Base-by-base conservation (phyloP, 2,113 vertebrate species). In the Prietella phreatophila region DNA sequence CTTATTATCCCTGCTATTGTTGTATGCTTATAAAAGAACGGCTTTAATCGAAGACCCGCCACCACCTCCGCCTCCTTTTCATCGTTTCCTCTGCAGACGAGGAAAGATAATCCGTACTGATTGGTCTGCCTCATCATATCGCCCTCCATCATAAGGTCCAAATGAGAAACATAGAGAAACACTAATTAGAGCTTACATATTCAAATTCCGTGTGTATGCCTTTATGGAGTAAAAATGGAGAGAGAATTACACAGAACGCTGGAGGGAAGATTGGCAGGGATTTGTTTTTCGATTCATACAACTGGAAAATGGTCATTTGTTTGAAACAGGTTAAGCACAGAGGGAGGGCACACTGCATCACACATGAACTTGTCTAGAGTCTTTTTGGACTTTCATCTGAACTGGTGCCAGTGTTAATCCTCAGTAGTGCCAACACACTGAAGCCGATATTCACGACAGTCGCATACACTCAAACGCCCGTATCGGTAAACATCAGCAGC, bases 151-250 rank as follows among this genome's bases (percentile, higher is more conserved):
- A 81, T 87, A 87, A 81, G 88, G 83, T 75, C 20, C 14, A 61
- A 61, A 76, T 47, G 17, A 42, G 22, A 88, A 60, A 89, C 55
- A 86, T 81, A 89, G 65, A 30, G 4, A 63, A 42, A 92, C 92
- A 91, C 92, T 93, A 93, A 94, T 93, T 92, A 90, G 89, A 94
- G 92, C 93, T 91, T 89, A 88, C 89, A 92, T 86, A 88, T 90
- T 89, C 58, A 90, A 89, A 89, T 90, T 71, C 85, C 86, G 81
- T 87, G 84, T 88, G 58, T 79, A 89, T 65, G 88, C 78, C 6
- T 86, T 78, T 87, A 88, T 88, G 60, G 55, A 76, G 30, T 76
- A 85, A 91, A 85, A 90, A 91, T 87, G 42, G 13, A 87, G 79
- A 82, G 58, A 60, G 39, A 60, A 81, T 75, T 76, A 81, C 84